Evolutionary conservation across 2,888 invertebrate species (phyloP), one percentile per base, ranked within the genome.

Genomic region (Halictus quadricinctus): DNA sequence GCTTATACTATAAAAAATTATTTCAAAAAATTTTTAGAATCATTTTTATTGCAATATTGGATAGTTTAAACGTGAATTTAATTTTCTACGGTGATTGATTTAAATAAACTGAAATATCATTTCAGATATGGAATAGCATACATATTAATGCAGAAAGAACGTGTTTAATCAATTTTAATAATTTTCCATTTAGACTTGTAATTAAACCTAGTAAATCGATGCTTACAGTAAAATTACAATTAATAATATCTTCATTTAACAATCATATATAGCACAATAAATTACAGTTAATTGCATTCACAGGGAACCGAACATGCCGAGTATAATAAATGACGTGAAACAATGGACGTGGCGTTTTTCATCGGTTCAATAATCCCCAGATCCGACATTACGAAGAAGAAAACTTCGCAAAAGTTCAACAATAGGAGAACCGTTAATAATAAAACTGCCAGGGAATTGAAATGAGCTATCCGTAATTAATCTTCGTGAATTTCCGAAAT

Each of bases 381-480:
- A 72, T 43, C 48, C 48, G 72, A 72, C 48, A 72, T 48, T 50
- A 18, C 72, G 8, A 72, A 29, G 64, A 29, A 64, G 72, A 72
- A 48, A 72, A 50, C 72, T 72, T 48, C 1, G 72, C 29, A 72
- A 72, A 25, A 48, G 72, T 72, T 72, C 18, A 72, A 50, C 72
- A 72, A 72, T 72, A 29, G 72, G 48, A 10, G 46, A 72, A 48
- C 72, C 18, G 18, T 48, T 29, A 18, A 72, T 29, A 72, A 72
- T 72, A 29, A 46, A 18, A 15, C 29, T 48, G 48, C 46, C 15
- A 25, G 12, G 10, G 29, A 72, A 48, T 46, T 15, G 25, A 46
- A 46, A 29, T 21, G 66, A 21, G 66, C 36, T 64, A 36, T 21
- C 10, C 10, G 21, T 66, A 41, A 36, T 66, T 66, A 66, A 41